phyloP scores from a whole-genome alignment of 2,113 vertebrate species.

The Mus pahari region DNA sequence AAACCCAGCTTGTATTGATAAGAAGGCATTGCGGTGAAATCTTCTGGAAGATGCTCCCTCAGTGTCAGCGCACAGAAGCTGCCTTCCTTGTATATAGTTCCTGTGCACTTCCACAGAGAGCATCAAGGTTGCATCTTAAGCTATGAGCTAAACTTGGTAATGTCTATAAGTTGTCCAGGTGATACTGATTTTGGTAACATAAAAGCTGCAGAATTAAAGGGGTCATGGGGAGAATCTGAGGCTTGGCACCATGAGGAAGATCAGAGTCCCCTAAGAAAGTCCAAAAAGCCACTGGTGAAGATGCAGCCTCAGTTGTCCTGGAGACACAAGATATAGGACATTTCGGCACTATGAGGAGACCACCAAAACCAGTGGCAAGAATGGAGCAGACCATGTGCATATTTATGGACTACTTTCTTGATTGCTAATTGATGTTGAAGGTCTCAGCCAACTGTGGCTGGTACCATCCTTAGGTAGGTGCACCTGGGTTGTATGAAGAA shows the following conservation, averaged over 20 bases:
- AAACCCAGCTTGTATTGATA: too few species aligned
- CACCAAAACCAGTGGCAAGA: not conserved
- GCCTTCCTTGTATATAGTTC: too few species aligned
- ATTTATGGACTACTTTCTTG: not conserved
- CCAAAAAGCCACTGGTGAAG: not conserved
- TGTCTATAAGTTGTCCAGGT: not conserved
- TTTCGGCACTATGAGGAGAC: not conserved
- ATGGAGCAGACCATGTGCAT: accelerated
- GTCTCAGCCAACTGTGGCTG: too few species aligned
- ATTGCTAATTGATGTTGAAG: not conserved
- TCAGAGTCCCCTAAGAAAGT: not conserved
- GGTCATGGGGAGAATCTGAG: not conserved
- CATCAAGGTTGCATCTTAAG: not conserved
- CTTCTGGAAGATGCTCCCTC: not conserved
- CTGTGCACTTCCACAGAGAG: not conserved
- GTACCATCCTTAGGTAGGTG: not conserved
- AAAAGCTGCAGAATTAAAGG: not conserved
- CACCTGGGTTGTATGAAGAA: not conserved
- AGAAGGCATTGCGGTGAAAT: too few species aligned
- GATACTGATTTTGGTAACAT: not conserved
- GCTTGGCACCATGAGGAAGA: not conserved
- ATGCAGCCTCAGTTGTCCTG: not conserved
- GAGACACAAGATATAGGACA: not conserved
- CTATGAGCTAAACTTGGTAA: not conserved
- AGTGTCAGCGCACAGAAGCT: not conserved